A percentile compares a stretch with the other conserved stretches of the same genome.
phyloP scores from a whole-genome alignment of 2,113 vertebrate species.

The Todiramphus chloris region DNA sequence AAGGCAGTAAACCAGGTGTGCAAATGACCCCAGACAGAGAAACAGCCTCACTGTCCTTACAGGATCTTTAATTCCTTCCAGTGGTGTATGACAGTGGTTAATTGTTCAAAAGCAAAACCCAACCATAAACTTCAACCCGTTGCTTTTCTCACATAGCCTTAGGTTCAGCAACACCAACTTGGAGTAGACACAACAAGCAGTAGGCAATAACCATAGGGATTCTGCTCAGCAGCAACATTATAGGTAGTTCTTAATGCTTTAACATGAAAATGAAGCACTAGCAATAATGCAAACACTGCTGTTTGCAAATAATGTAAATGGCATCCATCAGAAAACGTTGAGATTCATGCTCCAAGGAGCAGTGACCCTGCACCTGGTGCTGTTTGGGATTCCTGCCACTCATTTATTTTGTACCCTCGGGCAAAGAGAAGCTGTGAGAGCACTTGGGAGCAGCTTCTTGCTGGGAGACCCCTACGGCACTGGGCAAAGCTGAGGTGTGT shows the following conservation, averaged over 20 bases:
- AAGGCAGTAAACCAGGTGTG: not conserved
- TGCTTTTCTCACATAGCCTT: not conserved
- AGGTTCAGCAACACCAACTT: not conserved
- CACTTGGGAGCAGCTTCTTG: not conserved
- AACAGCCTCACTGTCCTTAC: not conserved
- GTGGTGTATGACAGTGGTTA: not conserved
- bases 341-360: not conserved
- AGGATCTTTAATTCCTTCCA: not conserved
- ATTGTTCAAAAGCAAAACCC: not conserved
- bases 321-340: fast-evolving
- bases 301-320: not conserved
- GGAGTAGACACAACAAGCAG: fast-evolving
- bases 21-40: not conserved
- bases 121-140: not conserved
- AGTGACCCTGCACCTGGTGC: not conserved
- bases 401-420: fast-evolving
- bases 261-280: not conserved
- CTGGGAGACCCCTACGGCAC: not conserved
- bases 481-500: not conserved
- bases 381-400: not conserved
- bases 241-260: not conserved
- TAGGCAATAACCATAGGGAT: not conserved
- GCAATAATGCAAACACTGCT: not conserved
- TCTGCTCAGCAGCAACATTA: not conserved
- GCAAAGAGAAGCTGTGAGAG: not conserved